Conservation (phyloP, 2,888 invertebrate species). For the Dromius quadrimaculatus region DNA sequence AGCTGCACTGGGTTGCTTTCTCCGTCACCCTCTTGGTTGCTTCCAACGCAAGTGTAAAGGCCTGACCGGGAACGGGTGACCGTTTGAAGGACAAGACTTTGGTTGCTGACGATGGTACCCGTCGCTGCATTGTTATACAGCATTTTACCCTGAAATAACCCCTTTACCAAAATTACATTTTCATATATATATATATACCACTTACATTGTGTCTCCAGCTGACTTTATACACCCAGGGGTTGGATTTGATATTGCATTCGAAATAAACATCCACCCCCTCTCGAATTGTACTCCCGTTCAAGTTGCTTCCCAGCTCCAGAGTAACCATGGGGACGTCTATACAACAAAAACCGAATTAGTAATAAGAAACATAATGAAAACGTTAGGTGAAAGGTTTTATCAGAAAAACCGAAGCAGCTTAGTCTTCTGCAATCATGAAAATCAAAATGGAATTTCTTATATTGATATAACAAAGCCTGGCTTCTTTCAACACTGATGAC, state of each 20-base stretch:
- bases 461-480: no score
- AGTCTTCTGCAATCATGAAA: no score
- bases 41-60: conserved; percentile 88
- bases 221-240: conserved; percentile 85
- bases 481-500: no score
- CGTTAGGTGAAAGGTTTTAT: no score
- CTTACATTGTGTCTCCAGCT: conserved; percentile 83
- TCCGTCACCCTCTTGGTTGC: conserved; percentile 89
- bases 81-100: conserved; percentile 89
- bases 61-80: conserved; percentile 83
- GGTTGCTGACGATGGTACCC: conserved; percentile 89
- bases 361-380: conserved; percentile 59
- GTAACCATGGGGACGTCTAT: conserved; percentile 89
- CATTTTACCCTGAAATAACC: conserved; percentile 74
- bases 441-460: no score
- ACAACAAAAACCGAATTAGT: no score
- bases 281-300: conserved; percentile 83
- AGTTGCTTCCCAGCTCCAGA: conserved; percentile 84
- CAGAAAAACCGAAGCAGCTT: no score
- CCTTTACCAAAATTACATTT: background rate
- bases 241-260: conserved; percentile 90
- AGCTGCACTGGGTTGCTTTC: conserved; percentile 87
- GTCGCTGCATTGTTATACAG: conserved; percentile 83
- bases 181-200: conserved; percentile 54
- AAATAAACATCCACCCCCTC: conserved; percentile 93